Evolutionary conservation across 2,113 vertebrate species (phyloP), one percentile per base, ranked within the genome.

Genomic region (Tiliqua scincoides): DNA sequence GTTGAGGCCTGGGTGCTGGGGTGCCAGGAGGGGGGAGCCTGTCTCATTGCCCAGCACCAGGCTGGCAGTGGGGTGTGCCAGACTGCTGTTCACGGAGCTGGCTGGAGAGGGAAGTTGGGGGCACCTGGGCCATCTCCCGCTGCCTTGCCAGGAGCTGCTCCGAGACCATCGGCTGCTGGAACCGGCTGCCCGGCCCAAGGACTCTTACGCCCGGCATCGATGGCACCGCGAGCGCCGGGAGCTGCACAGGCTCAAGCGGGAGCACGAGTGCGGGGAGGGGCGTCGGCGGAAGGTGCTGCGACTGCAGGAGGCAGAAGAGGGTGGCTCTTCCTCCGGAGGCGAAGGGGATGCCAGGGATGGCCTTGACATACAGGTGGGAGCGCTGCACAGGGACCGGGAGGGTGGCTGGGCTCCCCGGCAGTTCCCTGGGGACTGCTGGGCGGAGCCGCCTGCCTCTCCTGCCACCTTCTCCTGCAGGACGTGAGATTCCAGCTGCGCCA

Each of bases 401-500:
- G 0, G 0, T 3, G 0, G 4, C 11, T 1, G 18, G 14, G 1
- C 61, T 32, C 52, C 48, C 12, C 6, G n/a, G n/a, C n/a, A n/a
- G n/a, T n/a, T n/a, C n/a, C n/a, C n/a, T n/a, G n/a, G n/a, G n/a
- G n/a, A n/a, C n/a, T n/a, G n/a, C n/a, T n/a, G n/a, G n/a, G n/a
- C 6, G 30, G 15, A 40, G 71, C 8, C 43, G 43, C 48, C 4
- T 3, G 3, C 23, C 14, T 20, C 1, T 10, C 14, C n/a, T 27
- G 4, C 1, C 0, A 0, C 15, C 20, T 2, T 1, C 0, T 5
- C 18, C 37, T 2, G 78, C 89, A 99, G 98, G 98, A 99, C 0
- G 97, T 99, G 87, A 98, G 98, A 92, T 99, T 99, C 88, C 97
- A 99, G 91, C 95, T 99, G 67, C 96, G 98, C 0, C 98, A 99